Evolutionary conservation across 1,140 invertebrate species (phyloP), one percentile per base, ranked within the genome.

Genomic region (Drosophila asahinai): DNA sequence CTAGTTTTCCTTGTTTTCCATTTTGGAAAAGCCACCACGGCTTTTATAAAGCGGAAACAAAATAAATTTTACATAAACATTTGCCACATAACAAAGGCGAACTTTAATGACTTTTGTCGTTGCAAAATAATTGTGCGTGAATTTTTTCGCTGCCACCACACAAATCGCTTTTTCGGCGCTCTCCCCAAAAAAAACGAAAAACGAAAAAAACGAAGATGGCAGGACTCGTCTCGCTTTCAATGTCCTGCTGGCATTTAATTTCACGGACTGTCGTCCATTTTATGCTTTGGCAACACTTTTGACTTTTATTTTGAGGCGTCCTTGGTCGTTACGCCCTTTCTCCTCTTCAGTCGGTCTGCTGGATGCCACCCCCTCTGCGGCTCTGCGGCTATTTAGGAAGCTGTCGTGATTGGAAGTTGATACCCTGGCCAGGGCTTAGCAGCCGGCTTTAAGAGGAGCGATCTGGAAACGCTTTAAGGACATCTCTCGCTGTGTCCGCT

Each of bases 211-310:
- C 33, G 54, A 65, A n/a, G 38, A 38, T 11, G 70, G 55, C 70
- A 73, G 70, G 55, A 73, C 47, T 58, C 65, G 60, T 75, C 49
- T 68, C 42, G 77, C 66, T 84, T 84, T 87, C 84, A 79, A 90
- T 84, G 86, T 90, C 86, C 86, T 86, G 86, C 86, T 89, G 86
- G 83, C 86, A 89, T 89, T 89, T 90, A 89, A 89, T 89, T 89
- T 89, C 86, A 89, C 86, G 86, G 86, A 89, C 86, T 90, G 86
- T 90, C 86, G 86, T 90, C 78, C 79, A 89, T 90, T 89, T 89
- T 90, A 74, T 90, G 81, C 86, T 81, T 84, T 86, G 81, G 86
- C 86, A 86, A 89, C 86, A 89, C 86, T 90, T 89, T 89, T 89
- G 86, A 84, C 81, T 84, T 80, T 84, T 84, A 84, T 84, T 71